Evolutionary conservation across 2,113 vertebrate genomes (phyloP).

Genomic region (Pteruthius melanotis): DNA sequence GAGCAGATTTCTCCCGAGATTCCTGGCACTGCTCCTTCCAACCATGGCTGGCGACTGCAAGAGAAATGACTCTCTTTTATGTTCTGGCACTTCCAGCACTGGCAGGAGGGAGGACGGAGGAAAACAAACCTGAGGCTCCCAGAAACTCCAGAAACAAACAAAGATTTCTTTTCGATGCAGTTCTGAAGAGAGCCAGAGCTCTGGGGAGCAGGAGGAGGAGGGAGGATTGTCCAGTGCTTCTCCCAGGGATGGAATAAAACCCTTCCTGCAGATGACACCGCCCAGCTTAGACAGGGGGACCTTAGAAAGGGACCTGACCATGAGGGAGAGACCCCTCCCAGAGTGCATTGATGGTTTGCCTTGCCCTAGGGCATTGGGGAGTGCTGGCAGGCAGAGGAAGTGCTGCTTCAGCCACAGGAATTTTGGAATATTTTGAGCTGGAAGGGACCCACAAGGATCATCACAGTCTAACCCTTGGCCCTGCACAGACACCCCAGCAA

Average conservation of each 20-base stretch:
- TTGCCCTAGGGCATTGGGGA: neutral
- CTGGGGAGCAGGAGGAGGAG: neutral
- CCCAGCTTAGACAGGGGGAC: neutral
- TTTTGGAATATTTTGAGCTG: neutral
- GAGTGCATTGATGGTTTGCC: neutral
- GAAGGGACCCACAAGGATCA: neutral
- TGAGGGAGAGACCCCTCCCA: neutral
- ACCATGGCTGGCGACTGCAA: neutral
- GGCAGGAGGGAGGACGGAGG: neutral
- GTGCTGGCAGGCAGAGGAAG: neutral
- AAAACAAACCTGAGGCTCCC: conserved; percentile 37
- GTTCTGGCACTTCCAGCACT: neutral
- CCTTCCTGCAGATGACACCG: neutral
- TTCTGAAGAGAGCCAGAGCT: conserved; percentile 2
- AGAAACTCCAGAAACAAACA: conserved; percentile 45
- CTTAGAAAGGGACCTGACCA: neutral
- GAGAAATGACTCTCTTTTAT: conserved; percentile 7
- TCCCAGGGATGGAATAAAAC: neutral
- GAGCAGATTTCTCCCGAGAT: conserved; percentile 9
- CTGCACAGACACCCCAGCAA: neutral
- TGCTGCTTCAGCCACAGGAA: neutral
- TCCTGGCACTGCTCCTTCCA: conserved; percentile 10
- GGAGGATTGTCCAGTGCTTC: neutral
- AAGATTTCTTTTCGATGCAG: neutral
- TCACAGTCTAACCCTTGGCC: too few species aligned